Percentiles rank a stretch among this genome's conserved stretches.
Evolutionary conservation across 2,797 vertebrate genomes (phyloP).

Genomic region (Glyptemys insculpta): DNA sequence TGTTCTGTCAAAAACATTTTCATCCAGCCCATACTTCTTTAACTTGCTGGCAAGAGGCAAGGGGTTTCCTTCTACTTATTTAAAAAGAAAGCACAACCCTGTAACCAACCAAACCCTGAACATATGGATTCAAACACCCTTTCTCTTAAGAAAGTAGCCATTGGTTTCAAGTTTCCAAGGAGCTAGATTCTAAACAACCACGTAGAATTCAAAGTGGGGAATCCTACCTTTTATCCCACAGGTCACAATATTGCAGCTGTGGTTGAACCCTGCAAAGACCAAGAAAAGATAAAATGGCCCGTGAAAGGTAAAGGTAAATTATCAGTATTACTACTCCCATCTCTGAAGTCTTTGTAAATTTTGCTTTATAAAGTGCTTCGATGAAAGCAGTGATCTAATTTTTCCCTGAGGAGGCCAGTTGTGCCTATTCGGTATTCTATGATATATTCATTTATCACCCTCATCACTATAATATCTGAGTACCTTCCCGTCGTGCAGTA

Average conservation of each 20-base stretch:
- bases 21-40: too few species aligned
- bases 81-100: background rate
- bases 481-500: accelerated
- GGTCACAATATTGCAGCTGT: background rate
- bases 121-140: accelerated
- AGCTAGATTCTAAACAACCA: background rate
- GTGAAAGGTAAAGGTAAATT: background rate
- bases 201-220: background rate
- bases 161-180: background rate
- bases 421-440: background rate
- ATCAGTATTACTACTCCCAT: background rate
- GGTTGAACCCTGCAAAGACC: background rate
- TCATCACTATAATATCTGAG: background rate
- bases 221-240: background rate
- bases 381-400: background rate
- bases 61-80: background rate
- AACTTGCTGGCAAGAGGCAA: too few species aligned
- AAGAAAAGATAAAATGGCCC: background rate
- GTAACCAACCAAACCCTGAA: background rate
- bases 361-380: background rate
- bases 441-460: background rate
- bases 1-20: too few species aligned
- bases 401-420: background rate
- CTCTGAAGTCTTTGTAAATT: background rate
- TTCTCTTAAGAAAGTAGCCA: background rate